These are phyloP conservation scores for Cottus gobio DNA, from an alignment of 2,113 vertebrate species.

Conservation along the genomic window DNA sequence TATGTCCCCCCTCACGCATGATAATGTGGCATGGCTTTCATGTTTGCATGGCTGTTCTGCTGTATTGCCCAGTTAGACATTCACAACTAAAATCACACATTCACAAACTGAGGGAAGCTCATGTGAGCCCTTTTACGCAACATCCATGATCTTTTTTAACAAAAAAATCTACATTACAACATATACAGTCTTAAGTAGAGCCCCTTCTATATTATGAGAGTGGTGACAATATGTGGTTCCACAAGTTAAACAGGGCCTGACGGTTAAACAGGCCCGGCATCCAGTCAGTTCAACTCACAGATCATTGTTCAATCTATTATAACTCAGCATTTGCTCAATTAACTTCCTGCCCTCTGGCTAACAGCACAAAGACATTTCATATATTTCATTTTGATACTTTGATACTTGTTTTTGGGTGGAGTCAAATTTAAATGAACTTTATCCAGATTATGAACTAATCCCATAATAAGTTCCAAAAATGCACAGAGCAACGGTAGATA, in stretches of 20 bases:
- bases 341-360: neutral
- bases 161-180: too few relatives aligned
- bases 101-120: constrained; percentile 27
- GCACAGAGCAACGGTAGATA: neutral
- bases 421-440: constrained; percentile 6
- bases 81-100: constrained; percentile 8
- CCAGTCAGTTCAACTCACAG: constrained; percentile 19
- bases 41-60: constrained; percentile 75
- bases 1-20: constrained; percentile 68
- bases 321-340: constrained; percentile 17
- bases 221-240: constrained; percentile 7
- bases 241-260: constrained; percentile 36
- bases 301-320: constrained; percentile 51
- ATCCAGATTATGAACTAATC: constrained; percentile 7
- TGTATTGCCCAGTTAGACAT: constrained; percentile 29
- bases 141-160: neutral
- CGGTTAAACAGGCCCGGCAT: constrained; percentile 28
- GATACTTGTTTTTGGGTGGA: constrained; percentile 5
- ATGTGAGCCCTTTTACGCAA: constrained; percentile 7
- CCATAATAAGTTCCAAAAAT: constrained; percentile 5
- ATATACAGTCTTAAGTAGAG: neutral
- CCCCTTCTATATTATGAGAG: neutral
- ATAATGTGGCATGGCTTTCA: constrained; percentile 64
- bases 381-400: neutral
- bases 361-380: constrained; percentile 14